Percentiles rank a stretch among this genome's conserved stretches.
These are phyloP conservation scores for Teleopsis dalmanni DNA, from an alignment of 1,140 invertebrate species.

Conservation along the genomic window DNA sequence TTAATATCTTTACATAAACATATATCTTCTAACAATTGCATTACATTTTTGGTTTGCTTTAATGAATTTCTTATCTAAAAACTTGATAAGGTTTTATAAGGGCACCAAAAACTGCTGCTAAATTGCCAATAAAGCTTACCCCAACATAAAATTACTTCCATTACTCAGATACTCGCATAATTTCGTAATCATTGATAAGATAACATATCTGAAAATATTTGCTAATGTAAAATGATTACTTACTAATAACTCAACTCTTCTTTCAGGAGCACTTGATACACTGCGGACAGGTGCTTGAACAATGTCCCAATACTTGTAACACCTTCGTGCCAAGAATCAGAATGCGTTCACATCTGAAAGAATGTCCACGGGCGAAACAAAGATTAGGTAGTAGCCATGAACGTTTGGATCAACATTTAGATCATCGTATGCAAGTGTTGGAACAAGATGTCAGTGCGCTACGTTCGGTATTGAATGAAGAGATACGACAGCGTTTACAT, in stretches of 20 bases:
- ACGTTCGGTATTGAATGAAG: constrained; percentile 39
- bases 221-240: no score
- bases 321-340: constrained; percentile 57
- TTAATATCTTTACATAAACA: no score
- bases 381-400: constrained; percentile 25
- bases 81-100: no score
- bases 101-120: no score
- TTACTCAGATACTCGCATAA: no score
- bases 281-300: constrained; percentile 59
- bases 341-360: constrained; percentile 50
- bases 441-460: constrained; percentile 36
- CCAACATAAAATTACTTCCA: no score
- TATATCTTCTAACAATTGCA: no score
- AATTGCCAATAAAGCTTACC: no score
- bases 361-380: constrained; percentile 47
- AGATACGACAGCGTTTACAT: constrained; percentile 37
- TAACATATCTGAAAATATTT: no score
- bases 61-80: no score
- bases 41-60: no score
- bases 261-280: constrained; percentile 54
- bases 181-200: no score
- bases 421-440: constrained; percentile 28
- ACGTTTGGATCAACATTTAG: constrained; percentile 22
- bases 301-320: constrained; percentile 58
- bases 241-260: neutral